Percentiles rank a stretch among this genome's conserved stretches.
Evolutionary conservation across 2,888 invertebrate species (phyloP).

Genomic region (Scaeva pyrastri): DNA sequence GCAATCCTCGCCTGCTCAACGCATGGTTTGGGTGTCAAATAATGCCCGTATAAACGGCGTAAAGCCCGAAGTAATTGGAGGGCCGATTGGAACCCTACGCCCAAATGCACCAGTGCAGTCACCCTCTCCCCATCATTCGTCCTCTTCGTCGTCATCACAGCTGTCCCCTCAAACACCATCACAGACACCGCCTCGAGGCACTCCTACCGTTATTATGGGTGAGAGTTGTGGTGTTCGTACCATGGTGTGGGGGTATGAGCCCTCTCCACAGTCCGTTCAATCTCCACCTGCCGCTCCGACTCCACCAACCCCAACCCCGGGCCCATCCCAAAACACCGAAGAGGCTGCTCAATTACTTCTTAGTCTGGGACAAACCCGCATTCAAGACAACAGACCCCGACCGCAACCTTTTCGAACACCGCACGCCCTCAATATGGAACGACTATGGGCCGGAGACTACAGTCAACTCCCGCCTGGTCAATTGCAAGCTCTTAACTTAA

Average conservation of each 20-base stretch:
- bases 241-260: constrained; percentile 87
- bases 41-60: constrained; percentile 90
- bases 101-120: constrained; percentile 81
- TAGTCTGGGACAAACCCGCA: constrained; percentile 89
- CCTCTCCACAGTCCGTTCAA: constrained; percentile 85
- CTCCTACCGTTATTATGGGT: constrained; percentile 96
- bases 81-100: constrained; percentile 82
- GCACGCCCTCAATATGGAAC: constrained; percentile 94
- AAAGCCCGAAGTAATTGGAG: constrained; percentile 92
- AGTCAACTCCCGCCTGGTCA: constrained; percentile 93
- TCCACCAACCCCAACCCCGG: constrained; percentile 83
- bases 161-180: constrained; percentile 83
- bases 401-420: constrained; percentile 85
- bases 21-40: constrained; percentile 86
- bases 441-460: constrained; percentile 95
- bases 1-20: constrained; percentile 82
- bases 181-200: constrained; percentile 85
- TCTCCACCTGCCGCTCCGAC: constrained; percentile 84
- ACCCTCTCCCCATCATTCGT: constrained; percentile 83
- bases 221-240: constrained; percentile 94
- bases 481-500: constrained; percentile 91
- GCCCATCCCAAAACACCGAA: constrained; percentile 85
- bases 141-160: constrained; percentile 82
- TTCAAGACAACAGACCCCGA: constrained; percentile 83
- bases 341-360: constrained; percentile 89